Base-by-base conservation (phyloP, 1,140 invertebrate genomes). In the Brachionus rubens region DNA sequence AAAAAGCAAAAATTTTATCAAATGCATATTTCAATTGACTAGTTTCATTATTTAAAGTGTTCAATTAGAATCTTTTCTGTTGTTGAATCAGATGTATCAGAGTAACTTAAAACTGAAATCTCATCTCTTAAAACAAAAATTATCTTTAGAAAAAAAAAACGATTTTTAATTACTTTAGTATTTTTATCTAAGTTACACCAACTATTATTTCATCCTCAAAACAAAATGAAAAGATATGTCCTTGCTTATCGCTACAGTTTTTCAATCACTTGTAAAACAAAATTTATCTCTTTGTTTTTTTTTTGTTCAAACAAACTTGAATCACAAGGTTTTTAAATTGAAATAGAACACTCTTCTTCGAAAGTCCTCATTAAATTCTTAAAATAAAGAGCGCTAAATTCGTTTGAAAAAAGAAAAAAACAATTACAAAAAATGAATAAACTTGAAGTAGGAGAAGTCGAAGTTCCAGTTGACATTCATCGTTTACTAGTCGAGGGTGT, bases 161-260 rank as follows among this genome's bases (percentile, higher is more conserved):
- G 33, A 36, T 5, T 3, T 36, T 36, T 59, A 59, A 59, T 59
- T 59, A 59, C 54, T 9, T 59, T 16, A 59, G 33, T 33, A 59
- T 59, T 59, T 52, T 59, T 59, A 59, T 59, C 54, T 59, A 16
- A 19, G 30, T 36, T 59, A 36, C 16, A 56, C 21, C 52, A 14
- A n/a, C 26, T 28, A 28, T 26, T 28, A n/a, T n/a, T n/a, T n/a
- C n/a, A n/a, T n/a, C n/a, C n/a, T n/a, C 52, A 59, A 59, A 28
- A 36, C 26, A 36, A 59, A 33, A 33, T 59, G 19, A 28, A 33
- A 59, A 59, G 30, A 36, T 9, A 59, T 16, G 54, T 33, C 54
- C 54, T 59, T 59, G 54, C 54, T 59, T 59, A 59, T 59, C 54
- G 19, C 26, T 59, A 33, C 30, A 59, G 36, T 59, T n/a, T n/a